Conservation (phyloP, 1,140 invertebrate species). For the Drosophila bocki region DNA sequence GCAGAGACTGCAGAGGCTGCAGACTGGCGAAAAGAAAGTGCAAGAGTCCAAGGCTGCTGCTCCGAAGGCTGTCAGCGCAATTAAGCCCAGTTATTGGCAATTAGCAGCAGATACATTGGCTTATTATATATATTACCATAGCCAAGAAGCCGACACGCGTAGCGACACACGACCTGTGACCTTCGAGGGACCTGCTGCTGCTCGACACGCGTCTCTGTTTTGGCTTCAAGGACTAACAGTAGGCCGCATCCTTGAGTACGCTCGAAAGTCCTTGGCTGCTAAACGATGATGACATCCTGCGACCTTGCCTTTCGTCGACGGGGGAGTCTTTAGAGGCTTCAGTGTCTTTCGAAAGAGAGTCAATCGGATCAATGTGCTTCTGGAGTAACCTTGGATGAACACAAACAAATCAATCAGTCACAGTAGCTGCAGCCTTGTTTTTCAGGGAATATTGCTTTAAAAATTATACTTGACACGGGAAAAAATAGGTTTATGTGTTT, state of each 20-base stretch:
- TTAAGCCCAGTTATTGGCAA: constrained; percentile 43
- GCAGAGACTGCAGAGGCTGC: constrained; percentile 3
- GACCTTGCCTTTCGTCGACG: constrained; percentile 22
- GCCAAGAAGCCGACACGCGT: constrained; percentile 29
- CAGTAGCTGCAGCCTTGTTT: constrained; percentile 41
- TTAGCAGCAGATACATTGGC: constrained; percentile 30
- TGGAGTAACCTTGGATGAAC: constrained; percentile 56
- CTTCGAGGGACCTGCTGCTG: constrained; percentile 32
- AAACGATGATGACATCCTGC: constrained; percentile 5
- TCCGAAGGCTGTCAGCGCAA: constrained; percentile 44
- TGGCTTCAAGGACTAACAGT: constrained; percentile 45
- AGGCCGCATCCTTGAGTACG: constrained; percentile 32
- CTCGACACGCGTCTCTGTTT: constrained; percentile 28
- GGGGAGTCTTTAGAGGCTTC: constrained; percentile 19
- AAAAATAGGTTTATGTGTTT: background rate
- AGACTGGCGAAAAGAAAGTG: constrained; percentile 42
- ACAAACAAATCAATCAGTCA: constrained; percentile 78
- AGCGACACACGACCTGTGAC: constrained; percentile 51
- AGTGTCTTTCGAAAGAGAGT: constrained; percentile 10
- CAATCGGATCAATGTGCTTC: constrained; percentile 37
- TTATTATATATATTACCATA: constrained; percentile 21
- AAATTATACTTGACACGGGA: background rate
- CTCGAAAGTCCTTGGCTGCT: constrained; percentile 7
- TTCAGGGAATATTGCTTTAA: constrained; percentile 8
- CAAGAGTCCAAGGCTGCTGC: constrained; percentile 17